A percentile compares a stretch with the other conserved stretches of the same genome.
phyloP scores from a whole-genome alignment of 1,140 invertebrate species.

The Zophobas atratus region DNA sequence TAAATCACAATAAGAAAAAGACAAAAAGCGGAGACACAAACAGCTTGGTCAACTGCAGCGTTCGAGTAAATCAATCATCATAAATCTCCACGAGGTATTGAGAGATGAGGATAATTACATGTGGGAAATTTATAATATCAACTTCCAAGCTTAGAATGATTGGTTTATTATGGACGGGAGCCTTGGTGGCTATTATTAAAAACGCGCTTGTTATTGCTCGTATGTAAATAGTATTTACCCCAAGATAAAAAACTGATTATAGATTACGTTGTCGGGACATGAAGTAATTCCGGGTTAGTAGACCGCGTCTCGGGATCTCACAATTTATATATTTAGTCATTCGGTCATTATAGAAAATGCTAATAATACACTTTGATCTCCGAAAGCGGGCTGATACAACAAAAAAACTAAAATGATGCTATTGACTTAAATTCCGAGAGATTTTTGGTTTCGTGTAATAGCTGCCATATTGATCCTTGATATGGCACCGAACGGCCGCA shows the following conservation, averaged over 20 bases:
- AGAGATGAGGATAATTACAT: conserved; percentile 30
- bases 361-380: conserved; percentile 20
- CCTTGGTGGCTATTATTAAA: conserved; percentile 9
- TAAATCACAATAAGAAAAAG: conserved; percentile 12
- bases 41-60: conserved; percentile 3
- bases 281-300: conserved; percentile 22
- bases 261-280: conserved; percentile 4
- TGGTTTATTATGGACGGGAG: conserved; percentile 15
- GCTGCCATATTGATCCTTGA: conserved; percentile 11
- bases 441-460: conserved; percentile 22
- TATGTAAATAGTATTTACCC: conserved; percentile 9
- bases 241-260: conserved; percentile 3
- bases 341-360: conserved; percentile 26
- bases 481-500: conserved; percentile 23
- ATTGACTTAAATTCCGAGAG: conserved; percentile 30
- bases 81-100: conserved; percentile 35
- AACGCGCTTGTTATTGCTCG: background rate
- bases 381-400: conserved; percentile 10
- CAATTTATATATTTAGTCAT: conserved; percentile 27
- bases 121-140: conserved; percentile 30
- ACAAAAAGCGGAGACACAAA: background rate
- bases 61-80: conserved; percentile 31
- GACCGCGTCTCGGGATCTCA: conserved; percentile 7
- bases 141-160: conserved; percentile 14
- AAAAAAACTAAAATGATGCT: conserved; percentile 34